These are phyloP conservation scores for Oryctes rhinoceros DNA, from an alignment of 1,140 invertebrate genomes.

Conservation along the genomic window DNA sequence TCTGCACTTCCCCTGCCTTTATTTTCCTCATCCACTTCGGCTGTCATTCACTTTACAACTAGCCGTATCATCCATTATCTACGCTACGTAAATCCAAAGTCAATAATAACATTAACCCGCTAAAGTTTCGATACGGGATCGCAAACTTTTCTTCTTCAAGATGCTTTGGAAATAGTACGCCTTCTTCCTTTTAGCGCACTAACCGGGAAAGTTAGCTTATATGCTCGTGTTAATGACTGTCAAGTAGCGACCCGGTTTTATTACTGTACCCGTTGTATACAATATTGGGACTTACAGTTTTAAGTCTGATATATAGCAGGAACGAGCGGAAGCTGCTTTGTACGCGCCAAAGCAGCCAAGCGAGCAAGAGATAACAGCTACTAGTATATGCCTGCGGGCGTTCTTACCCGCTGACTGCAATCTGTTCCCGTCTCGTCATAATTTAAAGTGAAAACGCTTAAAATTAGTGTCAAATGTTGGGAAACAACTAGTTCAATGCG, in stretches of 20 bases:
- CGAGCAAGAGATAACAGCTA: slow-evolving; percentile 8
- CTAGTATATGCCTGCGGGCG: neutral
- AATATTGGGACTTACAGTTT: slow-evolving; percentile 23
- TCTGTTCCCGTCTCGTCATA: neutral
- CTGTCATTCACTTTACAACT: slow-evolving; percentile 28
- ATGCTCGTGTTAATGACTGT: slow-evolving; percentile 31
- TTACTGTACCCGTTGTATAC: slow-evolving; percentile 23
- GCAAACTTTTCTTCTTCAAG: slow-evolving; percentile 46
- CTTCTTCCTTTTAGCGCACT: neutral
- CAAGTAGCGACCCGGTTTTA: slow-evolving; percentile 12
- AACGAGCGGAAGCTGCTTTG: slow-evolving; percentile 10
- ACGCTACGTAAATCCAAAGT: slow-evolving; percentile 54
- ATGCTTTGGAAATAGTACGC: neutral
- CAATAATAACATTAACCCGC: slow-evolving; percentile 55
- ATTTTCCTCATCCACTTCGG: neutral
- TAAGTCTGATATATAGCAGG: slow-evolving; percentile 18
- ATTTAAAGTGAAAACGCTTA: slow-evolving; percentile 1
- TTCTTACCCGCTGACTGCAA: neutral
- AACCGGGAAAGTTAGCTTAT: neutral
- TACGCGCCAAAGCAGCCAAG: neutral
- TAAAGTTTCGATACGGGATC: slow-evolving; percentile 53
- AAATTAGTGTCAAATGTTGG: neutral
- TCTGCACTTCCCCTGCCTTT: neutral
- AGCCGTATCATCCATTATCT: slow-evolving; percentile 53
- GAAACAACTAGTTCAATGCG: neutral